phyloP scores from a whole-genome alignment of 2,113 vertebrate genomes.

The Laticauda laticaudata region DNA sequence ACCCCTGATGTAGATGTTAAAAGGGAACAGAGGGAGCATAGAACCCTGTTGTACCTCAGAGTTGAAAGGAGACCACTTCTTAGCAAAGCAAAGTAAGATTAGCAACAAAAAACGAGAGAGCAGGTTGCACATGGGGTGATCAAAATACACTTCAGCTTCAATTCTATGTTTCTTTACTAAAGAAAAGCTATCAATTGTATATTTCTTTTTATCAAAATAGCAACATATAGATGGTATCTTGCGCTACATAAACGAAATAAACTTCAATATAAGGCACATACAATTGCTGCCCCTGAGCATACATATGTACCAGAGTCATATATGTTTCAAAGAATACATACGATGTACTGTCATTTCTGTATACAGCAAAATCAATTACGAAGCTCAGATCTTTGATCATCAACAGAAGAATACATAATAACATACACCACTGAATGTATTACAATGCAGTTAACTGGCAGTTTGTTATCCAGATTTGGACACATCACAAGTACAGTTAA shows the following conservation, averaged over 20 bases:
- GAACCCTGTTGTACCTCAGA: no score
- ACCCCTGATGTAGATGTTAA: neutral
- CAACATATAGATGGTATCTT: neutral
- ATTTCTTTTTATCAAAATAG: neutral
- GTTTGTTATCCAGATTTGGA: neutral
- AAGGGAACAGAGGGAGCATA: neutral
- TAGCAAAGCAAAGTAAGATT: neutral
- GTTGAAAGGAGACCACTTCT: neutral
- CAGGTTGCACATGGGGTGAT: neutral
- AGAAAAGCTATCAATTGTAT: neutral
- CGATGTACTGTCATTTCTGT: neutral
- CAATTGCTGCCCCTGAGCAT: neutral
- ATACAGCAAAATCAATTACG: neutral
- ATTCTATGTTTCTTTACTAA: neutral
- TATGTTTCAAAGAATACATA: neutral
- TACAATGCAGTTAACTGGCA: neutral
- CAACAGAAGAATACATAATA: neutral
- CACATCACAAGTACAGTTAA: neutral
- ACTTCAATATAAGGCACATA: neutral
- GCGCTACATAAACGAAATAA: neutral
- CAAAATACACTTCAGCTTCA: neutral
- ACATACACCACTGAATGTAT: neutral
- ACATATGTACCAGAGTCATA: neutral
- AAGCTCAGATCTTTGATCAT: neutral
- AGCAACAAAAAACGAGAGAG: neutral